A percentile compares a stretch with the other conserved stretches of the same genome.
Conservation (phyloP, 1,140 invertebrate species). For the Penaeus japonicus region DNA sequence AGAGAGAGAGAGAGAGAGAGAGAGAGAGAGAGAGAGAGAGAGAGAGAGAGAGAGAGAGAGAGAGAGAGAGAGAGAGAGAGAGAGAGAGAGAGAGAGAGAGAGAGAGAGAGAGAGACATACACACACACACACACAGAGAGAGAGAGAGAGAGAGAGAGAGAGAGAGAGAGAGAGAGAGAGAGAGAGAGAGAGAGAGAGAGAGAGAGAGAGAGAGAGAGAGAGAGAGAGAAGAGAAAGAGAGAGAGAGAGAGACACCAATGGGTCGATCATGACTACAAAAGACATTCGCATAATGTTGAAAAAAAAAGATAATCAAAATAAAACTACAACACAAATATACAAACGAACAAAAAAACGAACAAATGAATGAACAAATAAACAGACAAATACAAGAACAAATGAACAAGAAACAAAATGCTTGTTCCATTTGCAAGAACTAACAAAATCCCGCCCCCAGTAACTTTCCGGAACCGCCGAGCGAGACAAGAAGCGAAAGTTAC, state of each 20-base stretch:
- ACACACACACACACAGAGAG: neutral
- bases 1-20: conserved; percentile 17
- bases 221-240: conserved; percentile 21
- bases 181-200: conserved; percentile 32
- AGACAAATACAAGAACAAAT: too few relatives aligned
- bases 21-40: neutral
- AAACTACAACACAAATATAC: too few relatives aligned
- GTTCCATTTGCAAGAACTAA: too few relatives aligned
- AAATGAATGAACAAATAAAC: too few relatives aligned
- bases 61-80: neutral
- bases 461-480: too few relatives aligned
- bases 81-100: conserved; percentile 16
- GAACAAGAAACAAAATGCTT: too few relatives aligned
- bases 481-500: too few relatives aligned
- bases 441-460: too few relatives aligned
- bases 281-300: neutral
- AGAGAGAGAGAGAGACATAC: neutral
- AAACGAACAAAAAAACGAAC: too few relatives aligned
- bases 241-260: neutral
- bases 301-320: neutral
- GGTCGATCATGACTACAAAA: neutral
- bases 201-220: conserved; percentile 34
- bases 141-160: neutral
- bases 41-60: neutral
- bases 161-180: conserved; percentile 14